phyloP scores from a whole-genome alignment of 2,113 vertebrate genomes.

The Leucosticte australis region DNA sequence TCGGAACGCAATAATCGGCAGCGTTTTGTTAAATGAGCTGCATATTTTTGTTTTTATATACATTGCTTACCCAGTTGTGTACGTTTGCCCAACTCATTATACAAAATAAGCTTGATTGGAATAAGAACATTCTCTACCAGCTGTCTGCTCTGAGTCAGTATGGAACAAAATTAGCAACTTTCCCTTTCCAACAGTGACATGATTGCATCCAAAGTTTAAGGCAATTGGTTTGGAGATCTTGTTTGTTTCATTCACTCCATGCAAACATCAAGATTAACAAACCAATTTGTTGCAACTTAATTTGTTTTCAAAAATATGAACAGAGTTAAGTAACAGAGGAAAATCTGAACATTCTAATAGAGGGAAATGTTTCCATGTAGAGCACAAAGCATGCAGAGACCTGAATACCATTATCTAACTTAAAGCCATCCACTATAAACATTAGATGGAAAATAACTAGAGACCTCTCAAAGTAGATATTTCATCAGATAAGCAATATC shows the following conservation, averaged over 20 bases:
- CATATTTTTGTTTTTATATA: conserved; percentile 69
- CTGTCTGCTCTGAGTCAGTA: conserved; percentile 66
- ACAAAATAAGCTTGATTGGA: conserved; percentile 69
- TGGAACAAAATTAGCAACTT: conserved; percentile 67
- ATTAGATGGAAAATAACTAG: neutral
- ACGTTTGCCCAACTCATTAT: conserved; percentile 65
- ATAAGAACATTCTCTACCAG: conserved; percentile 67
- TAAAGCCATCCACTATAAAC: neutral
- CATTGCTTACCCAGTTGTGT: conserved; percentile 63
- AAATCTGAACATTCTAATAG: neutral
- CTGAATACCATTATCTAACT: neutral
- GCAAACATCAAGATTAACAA: conserved; percentile 63
- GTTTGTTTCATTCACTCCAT: conserved; percentile 54
- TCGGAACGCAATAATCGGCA: neutral
- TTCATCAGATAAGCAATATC: neutral
- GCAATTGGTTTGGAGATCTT: conserved; percentile 63
- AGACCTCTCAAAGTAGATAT: neutral
- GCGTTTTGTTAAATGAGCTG: conserved; percentile 63
- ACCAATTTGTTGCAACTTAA: conserved; percentile 56
- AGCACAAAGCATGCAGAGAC: neutral
- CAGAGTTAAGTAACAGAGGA: conserved; percentile 26
- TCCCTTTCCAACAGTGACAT: conserved; percentile 55
- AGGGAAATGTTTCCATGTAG: neutral
- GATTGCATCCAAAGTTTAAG: conserved; percentile 65
- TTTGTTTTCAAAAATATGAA: conserved; percentile 65